Conservation (phyloP, 2,113 vertebrate genomes). For the Ondatra zibethicus region DNA sequence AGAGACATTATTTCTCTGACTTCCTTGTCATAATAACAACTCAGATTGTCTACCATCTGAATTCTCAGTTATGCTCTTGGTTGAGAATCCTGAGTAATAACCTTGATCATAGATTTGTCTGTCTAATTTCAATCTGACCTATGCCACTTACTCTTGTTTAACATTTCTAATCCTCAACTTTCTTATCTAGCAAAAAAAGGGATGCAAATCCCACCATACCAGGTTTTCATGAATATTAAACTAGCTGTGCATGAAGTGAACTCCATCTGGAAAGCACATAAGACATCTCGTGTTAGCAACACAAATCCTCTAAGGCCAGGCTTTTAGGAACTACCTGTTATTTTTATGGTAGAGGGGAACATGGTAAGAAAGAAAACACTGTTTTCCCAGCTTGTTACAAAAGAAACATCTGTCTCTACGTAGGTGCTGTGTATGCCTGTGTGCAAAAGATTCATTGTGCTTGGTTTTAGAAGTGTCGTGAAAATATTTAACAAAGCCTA, state of each 20-base stretch:
- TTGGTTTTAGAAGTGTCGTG: background rate
- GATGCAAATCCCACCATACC: background rate
- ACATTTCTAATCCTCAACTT: background rate
- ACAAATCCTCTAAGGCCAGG: background rate
- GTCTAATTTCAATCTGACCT: background rate
- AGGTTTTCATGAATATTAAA: slow-evolving; percentile 29
- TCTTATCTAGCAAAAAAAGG: slow-evolving; percentile 3
- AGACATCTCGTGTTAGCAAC: background rate
- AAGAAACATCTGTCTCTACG: background rate
- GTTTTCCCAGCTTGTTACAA: background rate
- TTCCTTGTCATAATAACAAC: background rate
- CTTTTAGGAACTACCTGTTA: background rate
- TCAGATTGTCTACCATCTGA: background rate
- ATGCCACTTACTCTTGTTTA: background rate
- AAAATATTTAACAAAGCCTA: background rate
- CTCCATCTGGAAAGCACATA: background rate
- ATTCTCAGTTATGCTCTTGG: background rate
- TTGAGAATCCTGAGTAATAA: background rate
- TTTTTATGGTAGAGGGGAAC: background rate
- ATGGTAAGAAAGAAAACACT: background rate
- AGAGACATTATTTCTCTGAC: background rate
- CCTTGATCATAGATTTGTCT: background rate
- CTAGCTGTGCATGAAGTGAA: background rate
- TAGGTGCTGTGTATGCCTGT: background rate
- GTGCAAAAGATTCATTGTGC: background rate